Conservation (phyloP, 1,140 invertebrate genomes). For the Drosophila pseudoananassae region DNA sequence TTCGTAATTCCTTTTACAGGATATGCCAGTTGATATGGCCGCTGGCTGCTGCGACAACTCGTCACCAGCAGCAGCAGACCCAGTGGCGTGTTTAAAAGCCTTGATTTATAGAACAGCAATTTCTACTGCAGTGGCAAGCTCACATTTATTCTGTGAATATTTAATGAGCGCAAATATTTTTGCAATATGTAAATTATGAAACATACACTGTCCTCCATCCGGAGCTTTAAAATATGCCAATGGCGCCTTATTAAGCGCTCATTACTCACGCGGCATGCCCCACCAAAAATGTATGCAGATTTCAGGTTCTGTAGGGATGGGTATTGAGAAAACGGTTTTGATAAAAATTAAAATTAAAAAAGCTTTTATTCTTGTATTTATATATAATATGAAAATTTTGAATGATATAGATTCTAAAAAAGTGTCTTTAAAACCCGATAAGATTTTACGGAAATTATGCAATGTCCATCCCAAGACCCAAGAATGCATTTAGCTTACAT, state of each 20-base stretch:
- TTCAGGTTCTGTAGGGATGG: conserved; percentile 13
- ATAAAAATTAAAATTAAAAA: not conserved
- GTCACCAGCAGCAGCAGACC: conserved; percentile 24
- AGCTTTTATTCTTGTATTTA: too few species aligned
- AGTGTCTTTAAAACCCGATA: too few species aligned
- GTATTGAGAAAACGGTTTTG: not conserved
- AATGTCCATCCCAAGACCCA: too few species aligned
- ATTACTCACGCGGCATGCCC: conserved; percentile 57
- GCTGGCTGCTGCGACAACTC: conserved; percentile 19
- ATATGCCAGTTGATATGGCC: conserved; percentile 39
- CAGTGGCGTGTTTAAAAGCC: conserved; percentile 50
- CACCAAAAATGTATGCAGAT: conserved; percentile 31
- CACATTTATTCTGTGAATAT: conserved; percentile 64
- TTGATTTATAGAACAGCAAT: conserved; percentile 67
- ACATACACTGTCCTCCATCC: conserved; percentile 48
- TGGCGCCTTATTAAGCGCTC: conserved; percentile 67
- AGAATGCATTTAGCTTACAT: too few species aligned
- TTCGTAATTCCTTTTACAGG: conserved; percentile 13
- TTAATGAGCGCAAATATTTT: conserved; percentile 64
- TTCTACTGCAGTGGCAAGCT: conserved; percentile 39
- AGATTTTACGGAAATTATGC: too few species aligned
- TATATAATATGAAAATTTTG: not conserved
- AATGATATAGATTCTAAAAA: not conserved
- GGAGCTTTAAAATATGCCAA: conserved; percentile 54
- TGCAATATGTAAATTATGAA: conserved; percentile 62